These are phyloP conservation scores for Drosophila histrio DNA, from an alignment of 2,888 invertebrate species.

Conservation along the genomic window DNA sequence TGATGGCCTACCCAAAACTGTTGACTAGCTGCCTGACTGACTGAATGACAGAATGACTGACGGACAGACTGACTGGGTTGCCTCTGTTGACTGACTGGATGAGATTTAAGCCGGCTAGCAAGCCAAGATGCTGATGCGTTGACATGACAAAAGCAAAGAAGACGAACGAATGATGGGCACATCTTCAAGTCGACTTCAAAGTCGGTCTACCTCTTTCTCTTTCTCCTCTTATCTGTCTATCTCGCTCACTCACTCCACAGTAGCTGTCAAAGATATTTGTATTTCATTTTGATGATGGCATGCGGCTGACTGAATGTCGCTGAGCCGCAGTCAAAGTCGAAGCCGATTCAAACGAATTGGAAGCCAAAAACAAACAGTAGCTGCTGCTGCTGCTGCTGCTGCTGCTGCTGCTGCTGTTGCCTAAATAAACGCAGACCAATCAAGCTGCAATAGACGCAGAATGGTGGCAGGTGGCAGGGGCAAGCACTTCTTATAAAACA, in stretches of 20 bases:
- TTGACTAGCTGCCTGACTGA: conserved; percentile 32
- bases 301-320: conserved; percentile 73
- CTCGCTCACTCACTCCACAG: conserved; percentile 46
- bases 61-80: conserved; percentile 12
- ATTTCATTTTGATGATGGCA: conserved; percentile 79
- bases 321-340: conserved; percentile 27
- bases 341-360: conserved; percentile 71
- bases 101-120: conserved; percentile 66
- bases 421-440: conserved; percentile 73
- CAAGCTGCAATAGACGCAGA: conserved; percentile 44
- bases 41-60: conserved; percentile 13
- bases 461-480: neutral
- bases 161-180: conserved; percentile 70
- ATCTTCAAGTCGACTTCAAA: conserved; percentile 66
- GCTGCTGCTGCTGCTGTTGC: conserved; percentile 66
- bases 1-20: conserved; percentile 53
- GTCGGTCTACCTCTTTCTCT: conserved; percentile 47
- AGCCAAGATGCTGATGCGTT: conserved; percentile 37
- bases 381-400: conserved; percentile 64
- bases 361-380: conserved; percentile 75
- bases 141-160: conserved; percentile 75
- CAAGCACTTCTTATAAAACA: conserved; percentile 50
- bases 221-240: neutral
- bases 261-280: conserved; percentile 82
- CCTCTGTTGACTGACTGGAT: conserved; percentile 29